Evolutionary conservation across 2,888 invertebrate species (phyloP).

Genomic region (Adelognathus sp.): DNA sequence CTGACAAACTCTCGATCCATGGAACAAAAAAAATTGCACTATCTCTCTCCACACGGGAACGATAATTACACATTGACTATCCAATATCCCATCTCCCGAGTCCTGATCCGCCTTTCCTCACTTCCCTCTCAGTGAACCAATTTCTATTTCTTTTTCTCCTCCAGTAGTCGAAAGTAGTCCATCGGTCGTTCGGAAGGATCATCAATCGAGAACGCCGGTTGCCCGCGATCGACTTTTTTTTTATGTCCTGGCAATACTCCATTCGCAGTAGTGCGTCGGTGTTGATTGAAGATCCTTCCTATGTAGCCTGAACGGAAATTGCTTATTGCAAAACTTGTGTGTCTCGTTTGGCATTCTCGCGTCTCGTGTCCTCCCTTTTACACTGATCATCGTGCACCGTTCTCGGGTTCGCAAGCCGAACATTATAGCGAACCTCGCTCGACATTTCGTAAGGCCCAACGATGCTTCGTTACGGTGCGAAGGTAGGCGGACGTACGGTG

Average conservation of each 20-base stretch:
- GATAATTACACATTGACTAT: not conserved
- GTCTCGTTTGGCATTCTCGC: not conserved
- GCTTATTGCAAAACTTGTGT: slow-evolving; percentile 42
- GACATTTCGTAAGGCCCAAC: slow-evolving; percentile 50
- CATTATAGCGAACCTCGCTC: no score
- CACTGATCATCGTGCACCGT: slow-evolving; percentile 17
- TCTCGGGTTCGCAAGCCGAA: not conserved
- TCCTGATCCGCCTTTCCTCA: not conserved
- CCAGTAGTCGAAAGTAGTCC: slow-evolving; percentile 14
- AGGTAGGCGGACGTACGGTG: slow-evolving; percentile 15
- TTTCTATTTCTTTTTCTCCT: slow-evolving; percentile 3
- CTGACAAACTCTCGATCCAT: no score
- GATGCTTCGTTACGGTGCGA: not conserved
- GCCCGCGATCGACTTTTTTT: slow-evolving; percentile 10
- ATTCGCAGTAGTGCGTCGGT: slow-evolving; percentile 49
- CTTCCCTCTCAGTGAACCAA: not conserved
- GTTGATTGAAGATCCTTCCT: slow-evolving; percentile 58
- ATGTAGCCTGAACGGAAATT: slow-evolving; percentile 55
- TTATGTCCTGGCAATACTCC: not conserved
- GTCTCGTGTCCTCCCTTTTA: slow-evolving; percentile 22
- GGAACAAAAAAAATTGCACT: not conserved
- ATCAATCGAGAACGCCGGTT: slow-evolving; percentile 38
- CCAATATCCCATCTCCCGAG: not conserved
- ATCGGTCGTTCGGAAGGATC: slow-evolving; percentile 23
- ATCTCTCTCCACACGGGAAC: no score